Evolutionary conservation across 2,888 invertebrate genomes (phyloP).

Genomic region (Leptothorax acervorum): DNA sequence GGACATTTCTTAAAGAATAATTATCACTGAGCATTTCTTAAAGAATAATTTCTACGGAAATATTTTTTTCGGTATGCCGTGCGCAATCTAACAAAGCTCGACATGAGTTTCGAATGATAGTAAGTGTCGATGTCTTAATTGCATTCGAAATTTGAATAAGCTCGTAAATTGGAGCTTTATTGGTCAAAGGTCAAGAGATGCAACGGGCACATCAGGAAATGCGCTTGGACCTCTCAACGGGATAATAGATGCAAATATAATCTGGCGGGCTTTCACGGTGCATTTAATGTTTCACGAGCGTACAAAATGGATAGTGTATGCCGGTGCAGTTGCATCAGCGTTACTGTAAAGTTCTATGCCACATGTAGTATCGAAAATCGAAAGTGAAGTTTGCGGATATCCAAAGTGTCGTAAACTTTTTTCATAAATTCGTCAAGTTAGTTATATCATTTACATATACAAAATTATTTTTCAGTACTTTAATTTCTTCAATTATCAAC

Average conservation of each 20-base stretch:
- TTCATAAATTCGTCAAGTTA: neutral
- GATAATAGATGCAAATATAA: conserved; percentile 78
- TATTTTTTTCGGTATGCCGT: neutral
- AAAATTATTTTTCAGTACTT: neutral
- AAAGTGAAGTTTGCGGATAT: conserved; percentile 31
- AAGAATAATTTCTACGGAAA: neutral
- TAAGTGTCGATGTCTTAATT: conserved; percentile 31
- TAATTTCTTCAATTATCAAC: neutral
- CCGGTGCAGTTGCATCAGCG: conserved; percentile 55
- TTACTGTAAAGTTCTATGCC: conserved; percentile 38
- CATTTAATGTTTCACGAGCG: conserved; percentile 77
- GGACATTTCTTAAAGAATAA: neutral
- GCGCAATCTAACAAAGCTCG: neutral
- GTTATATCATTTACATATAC: neutral
- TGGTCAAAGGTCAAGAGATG: conserved; percentile 57
- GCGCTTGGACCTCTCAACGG: conserved; percentile 59
- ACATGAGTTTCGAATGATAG: neutral
- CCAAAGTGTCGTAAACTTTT: neutral
- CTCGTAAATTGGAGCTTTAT: conserved; percentile 52
- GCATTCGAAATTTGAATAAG: conserved; percentile 40
- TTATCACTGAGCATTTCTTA: neutral
- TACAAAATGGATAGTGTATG: conserved; percentile 70
- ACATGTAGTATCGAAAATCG: conserved; percentile 35
- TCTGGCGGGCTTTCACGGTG: conserved; percentile 75
- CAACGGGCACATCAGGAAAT: conserved; percentile 63